phyloP scores from a whole-genome alignment of 2,113 vertebrate genomes.

The Campylorhamphus procurvoides region DNA sequence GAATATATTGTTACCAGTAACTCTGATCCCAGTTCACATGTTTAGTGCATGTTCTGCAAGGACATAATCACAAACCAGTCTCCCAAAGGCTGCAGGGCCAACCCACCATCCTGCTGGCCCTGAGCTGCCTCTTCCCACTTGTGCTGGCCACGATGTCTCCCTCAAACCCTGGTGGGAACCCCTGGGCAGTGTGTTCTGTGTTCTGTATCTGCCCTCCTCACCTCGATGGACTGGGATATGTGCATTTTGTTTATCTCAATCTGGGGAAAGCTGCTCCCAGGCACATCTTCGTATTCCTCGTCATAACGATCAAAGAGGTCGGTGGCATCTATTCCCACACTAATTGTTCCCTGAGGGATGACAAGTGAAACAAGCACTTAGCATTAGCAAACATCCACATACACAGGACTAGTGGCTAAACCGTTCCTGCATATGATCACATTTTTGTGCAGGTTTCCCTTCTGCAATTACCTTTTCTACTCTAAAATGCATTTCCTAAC shows the following conservation, averaged over 20 bases:
- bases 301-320: conserved; percentile 97
- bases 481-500: not conserved
- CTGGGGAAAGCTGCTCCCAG: conserved; percentile 84
- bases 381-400: not conserved
- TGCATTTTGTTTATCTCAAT: conserved; percentile 99
- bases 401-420: not conserved
- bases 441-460: not conserved
- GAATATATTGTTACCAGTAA: not conserved
- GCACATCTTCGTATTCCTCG: conserved; percentile 90
- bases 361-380: not conserved
- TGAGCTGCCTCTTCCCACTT: not conserved
- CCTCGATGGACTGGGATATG: conserved; percentile 99
- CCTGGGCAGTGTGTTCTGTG: not conserved
- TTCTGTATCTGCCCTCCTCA: not conserved
- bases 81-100: not conserved
- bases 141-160: rapidly evolving
- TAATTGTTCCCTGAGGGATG: conserved; percentile 89
- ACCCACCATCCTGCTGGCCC: not conserved
- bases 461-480: not conserved
- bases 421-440: rapidly evolving
- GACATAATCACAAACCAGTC: not conserved
- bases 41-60: not conserved
- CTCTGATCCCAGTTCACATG: not conserved
- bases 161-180: not conserved
- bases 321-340: conserved; percentile 94